These are phyloP conservation scores for Cheilosia impressa DNA, from an alignment of 2,888 invertebrate species.

Conservation along the genomic window DNA sequence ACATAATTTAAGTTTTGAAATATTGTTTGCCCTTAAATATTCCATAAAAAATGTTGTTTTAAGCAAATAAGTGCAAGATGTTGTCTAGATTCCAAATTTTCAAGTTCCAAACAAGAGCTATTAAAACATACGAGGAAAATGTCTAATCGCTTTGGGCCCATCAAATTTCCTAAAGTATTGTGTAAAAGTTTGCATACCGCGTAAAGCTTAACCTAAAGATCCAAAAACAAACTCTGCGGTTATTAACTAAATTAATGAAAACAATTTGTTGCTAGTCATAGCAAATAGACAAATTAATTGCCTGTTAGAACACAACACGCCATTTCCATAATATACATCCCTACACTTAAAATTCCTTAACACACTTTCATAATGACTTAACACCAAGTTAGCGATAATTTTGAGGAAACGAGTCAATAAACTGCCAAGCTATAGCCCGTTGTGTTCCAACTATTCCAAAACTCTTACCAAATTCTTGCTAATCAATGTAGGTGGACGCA, in stretches of 20 bases:
- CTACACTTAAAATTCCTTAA: not conserved
- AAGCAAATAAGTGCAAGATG: no score
- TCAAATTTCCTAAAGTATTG: no score
- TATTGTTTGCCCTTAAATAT: no score
- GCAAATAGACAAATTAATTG: slow-evolving; percentile 8
- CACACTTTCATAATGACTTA: slow-evolving; percentile 3
- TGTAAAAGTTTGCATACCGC: no score
- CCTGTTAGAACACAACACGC: not conserved
- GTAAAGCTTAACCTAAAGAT: not conserved
- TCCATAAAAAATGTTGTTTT: no score
- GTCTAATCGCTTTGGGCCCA: no score
- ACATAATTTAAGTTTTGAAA: no score
- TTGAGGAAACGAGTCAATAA: slow-evolving; percentile 8
- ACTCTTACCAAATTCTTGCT: not conserved
- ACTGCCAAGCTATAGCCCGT: slow-evolving; percentile 1
- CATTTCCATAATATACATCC: not conserved
- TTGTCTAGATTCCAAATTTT: no score
- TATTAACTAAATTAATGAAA: not conserved
- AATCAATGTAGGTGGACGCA: slow-evolving; percentile 22
- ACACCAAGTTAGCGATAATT: slow-evolving; percentile 24
- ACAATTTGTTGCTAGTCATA: not conserved
- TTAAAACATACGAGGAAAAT: no score
- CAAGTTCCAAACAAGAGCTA: no score
- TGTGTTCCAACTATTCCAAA: not conserved
- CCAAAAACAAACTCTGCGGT: not conserved